A percentile compares a stretch with the other conserved stretches of the same genome.
These are phyloP conservation scores for Ectobius pallidus DNA, from an alignment of 2,888 invertebrate genomes.

Conservation along the genomic window DNA sequence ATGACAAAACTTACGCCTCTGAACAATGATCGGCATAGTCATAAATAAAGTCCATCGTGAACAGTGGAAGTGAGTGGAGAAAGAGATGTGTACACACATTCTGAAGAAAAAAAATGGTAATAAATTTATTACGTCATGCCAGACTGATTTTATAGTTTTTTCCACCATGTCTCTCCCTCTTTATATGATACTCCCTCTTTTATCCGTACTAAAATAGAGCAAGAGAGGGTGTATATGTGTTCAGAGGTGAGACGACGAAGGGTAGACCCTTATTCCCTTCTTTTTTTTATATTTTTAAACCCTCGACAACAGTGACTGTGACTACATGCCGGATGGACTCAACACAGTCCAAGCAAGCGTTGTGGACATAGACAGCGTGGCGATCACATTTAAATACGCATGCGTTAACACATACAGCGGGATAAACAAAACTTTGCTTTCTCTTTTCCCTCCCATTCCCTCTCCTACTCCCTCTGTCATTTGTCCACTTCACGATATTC, in stretches of 20 bases:
- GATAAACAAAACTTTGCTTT: constrained; percentile 20
- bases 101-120: constrained; percentile 31
- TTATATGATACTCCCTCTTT: constrained; percentile 3
- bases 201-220: background rate
- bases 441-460: constrained; percentile 7
- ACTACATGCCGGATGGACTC: constrained; percentile 1
- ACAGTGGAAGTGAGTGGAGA: background rate
- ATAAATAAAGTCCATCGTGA: background rate
- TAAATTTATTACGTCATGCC: constrained; percentile 41
- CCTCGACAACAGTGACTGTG: background rate
- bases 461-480: constrained; percentile 2
- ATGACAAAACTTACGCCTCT: no score
- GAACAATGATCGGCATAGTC: no score
- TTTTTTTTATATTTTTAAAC: constrained; percentile 2
- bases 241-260: constrained; percentile 23
- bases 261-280: background rate
- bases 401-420: background rate
- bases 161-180: background rate
- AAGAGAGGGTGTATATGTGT: background rate
- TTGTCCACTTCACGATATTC: background rate
- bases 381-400: constrained; percentile 1
- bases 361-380: background rate
- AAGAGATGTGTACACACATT: background rate
- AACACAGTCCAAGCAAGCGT: background rate
- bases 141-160: constrained; percentile 39